Evolutionary conservation across 2,888 invertebrate genomes (phyloP).

Genomic region (Cataglyphis livida): DNA sequence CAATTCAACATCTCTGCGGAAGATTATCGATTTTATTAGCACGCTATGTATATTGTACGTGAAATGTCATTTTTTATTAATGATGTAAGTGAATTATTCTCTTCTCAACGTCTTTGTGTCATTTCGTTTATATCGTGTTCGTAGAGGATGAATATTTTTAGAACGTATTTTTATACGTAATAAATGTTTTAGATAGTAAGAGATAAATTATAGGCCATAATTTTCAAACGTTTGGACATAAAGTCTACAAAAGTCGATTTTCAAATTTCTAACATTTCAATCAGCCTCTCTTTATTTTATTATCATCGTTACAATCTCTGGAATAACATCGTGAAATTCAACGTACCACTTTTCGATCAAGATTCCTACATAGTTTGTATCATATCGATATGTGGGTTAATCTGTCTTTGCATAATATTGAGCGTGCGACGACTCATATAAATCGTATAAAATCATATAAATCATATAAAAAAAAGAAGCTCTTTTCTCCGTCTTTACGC

Average conservation of each 20-base stretch:
- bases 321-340: slow-evolving; percentile 8
- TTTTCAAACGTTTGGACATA: background rate
- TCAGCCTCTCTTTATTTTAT: background rate
- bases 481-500: background rate
- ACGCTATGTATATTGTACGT: background rate
- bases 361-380: slow-evolving; percentile 16
- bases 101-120: background rate
- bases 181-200: background rate
- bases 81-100: background rate
- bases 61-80: background rate
- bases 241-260: background rate
- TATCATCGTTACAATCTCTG: background rate
- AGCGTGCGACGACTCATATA: background rate
- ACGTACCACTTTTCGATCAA: slow-evolving; percentile 56
- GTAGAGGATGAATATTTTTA: background rate
- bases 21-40: slow-evolving; percentile 28
- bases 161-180: background rate
- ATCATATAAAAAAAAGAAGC: slow-evolving; percentile 1
- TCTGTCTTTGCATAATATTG: slow-evolving; percentile 57
- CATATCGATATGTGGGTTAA: slow-evolving; percentile 59
- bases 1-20: background rate
- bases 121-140: background rate
- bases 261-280: background rate
- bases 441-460: background rate
- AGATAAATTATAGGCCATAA: background rate